Percentiles rank a stretch among this genome's conserved stretches.
Conservation (phyloP, 2,888 invertebrate genomes). For the Proisotoma minuta region DNA sequence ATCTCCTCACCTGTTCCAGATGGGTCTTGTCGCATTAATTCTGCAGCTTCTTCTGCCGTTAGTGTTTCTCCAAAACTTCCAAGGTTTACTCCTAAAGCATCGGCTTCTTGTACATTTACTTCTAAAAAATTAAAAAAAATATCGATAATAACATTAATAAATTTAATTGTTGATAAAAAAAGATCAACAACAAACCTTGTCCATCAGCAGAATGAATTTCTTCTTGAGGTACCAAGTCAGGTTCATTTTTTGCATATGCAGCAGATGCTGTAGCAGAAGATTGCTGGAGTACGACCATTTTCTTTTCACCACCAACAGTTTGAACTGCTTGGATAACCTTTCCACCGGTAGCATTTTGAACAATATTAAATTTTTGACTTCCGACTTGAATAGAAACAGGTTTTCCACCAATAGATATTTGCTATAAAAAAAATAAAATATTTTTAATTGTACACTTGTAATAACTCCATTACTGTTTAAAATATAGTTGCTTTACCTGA, state of each 20-base stretch:
- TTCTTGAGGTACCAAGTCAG: constrained; percentile 60
- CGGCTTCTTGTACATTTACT: constrained; percentile 26
- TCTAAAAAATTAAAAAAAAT: constrained; percentile 16
- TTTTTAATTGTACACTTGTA: neutral
- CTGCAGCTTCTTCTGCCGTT: constrained; percentile 23
- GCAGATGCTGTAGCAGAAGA: constrained; percentile 50
- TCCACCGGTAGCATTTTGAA: constrained; percentile 18
- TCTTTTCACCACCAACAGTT: neutral
- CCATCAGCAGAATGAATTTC: too few relatives aligned
- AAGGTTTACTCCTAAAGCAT: constrained; percentile 21
- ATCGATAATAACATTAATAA: neutral
- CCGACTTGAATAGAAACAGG: constrained; percentile 69
- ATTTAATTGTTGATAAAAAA: too few relatives aligned
- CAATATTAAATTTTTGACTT: constrained; percentile 31
- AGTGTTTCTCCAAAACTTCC: constrained; percentile 20
- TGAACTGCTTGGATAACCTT: constrained; percentile 9
- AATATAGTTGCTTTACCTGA: constrained; percentile 47
- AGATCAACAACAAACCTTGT: too few relatives aligned
- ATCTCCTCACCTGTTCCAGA: too few relatives aligned
- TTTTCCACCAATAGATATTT: constrained; percentile 66
- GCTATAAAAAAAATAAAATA: constrained; percentile 50
- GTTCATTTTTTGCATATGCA: constrained; percentile 61
- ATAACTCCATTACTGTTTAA: constrained; percentile 47
- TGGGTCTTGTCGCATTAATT: constrained; percentile 17
- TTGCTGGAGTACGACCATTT: constrained; percentile 9